Percentiles rank a stretch among this genome's conserved stretches.
Evolutionary conservation across 2,113 vertebrate genomes (phyloP).

Genomic region (Steatornis caripensis): DNA sequence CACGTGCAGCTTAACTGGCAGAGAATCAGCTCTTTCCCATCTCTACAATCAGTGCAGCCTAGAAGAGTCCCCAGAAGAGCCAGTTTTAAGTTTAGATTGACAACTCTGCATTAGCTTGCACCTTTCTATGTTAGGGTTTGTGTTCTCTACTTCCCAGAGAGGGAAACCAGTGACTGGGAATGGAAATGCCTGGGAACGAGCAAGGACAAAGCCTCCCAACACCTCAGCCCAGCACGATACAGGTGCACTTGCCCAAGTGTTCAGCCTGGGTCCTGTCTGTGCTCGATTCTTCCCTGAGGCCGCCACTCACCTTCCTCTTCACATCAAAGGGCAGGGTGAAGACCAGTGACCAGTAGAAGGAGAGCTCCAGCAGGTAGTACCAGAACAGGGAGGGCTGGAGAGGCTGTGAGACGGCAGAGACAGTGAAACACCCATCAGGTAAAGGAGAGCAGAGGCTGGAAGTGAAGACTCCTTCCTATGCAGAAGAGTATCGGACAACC

Average conservation of each 20-base stretch:
- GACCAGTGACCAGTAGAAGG: constrained; percentile 88
- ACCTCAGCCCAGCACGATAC: not conserved
- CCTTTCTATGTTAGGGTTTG: not conserved
- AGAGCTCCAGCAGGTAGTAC: constrained; percentile 89
- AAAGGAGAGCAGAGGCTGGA: not conserved
- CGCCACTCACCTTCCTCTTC: constrained; percentile 87
- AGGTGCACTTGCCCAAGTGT: not conserved
- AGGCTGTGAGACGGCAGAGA: constrained; percentile 66
- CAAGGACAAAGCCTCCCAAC: not conserved
- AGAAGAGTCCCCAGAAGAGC: not conserved
- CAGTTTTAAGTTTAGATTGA: not conserved
- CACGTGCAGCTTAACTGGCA: not conserved
- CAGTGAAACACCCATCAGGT: not conserved
- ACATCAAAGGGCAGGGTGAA: constrained; percentile 86
- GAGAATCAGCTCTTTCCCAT: not conserved
- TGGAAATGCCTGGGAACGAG: not conserved
- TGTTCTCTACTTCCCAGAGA: not conserved
- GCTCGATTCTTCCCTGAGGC: not conserved
- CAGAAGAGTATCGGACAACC: not conserved
- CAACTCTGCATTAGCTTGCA: not conserved
- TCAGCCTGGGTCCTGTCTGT: not conserved
- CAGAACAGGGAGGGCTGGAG: constrained; percentile 77
- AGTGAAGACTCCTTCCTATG: not conserved
- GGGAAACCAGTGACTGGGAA: not conserved
- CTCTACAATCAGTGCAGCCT: not conserved